phyloP scores from a whole-genome alignment of 2,113 vertebrate genomes.

The Gallinago jamesoni region DNA sequence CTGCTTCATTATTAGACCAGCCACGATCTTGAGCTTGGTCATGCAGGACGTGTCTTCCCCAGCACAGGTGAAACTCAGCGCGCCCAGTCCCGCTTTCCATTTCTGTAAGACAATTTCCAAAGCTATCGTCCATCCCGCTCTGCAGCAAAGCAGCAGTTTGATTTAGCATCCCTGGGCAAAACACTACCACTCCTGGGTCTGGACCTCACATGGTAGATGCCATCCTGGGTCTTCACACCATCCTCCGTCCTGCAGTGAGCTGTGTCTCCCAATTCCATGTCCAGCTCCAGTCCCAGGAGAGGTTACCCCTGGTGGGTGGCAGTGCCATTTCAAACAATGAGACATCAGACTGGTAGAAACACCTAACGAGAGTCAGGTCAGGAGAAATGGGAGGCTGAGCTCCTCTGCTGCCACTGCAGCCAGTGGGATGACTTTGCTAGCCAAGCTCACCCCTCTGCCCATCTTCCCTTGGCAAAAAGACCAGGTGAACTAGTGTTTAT shows the following conservation, averaged over 20 bases:
- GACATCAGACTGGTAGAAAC: background rate
- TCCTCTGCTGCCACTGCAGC: background rate
- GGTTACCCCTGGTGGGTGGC: background rate
- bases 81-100: background rate
- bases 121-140: background rate
- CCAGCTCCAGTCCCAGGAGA: background rate
- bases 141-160: background rate
- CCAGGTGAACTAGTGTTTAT: background rate
- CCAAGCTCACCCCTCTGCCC: background rate
- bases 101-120: background rate
- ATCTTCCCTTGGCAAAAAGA: background rate
- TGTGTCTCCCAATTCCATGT: accelerated
- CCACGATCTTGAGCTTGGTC: background rate
- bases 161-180: background rate
- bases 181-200: background rate
- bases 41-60: background rate
- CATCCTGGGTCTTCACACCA: background rate
- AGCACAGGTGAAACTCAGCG: background rate
- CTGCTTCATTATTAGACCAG: background rate
- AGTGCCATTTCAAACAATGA: background rate
- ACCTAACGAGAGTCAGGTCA: accelerated
- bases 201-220: accelerated
- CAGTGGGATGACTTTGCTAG: accelerated
- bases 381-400: background rate
- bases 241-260: background rate